Percentiles rank a stretch among this genome's conserved stretches.
These are phyloP conservation scores for Archivesica marissinica DNA, from an alignment of 1,140 invertebrate species.

Conservation along the genomic window DNA sequence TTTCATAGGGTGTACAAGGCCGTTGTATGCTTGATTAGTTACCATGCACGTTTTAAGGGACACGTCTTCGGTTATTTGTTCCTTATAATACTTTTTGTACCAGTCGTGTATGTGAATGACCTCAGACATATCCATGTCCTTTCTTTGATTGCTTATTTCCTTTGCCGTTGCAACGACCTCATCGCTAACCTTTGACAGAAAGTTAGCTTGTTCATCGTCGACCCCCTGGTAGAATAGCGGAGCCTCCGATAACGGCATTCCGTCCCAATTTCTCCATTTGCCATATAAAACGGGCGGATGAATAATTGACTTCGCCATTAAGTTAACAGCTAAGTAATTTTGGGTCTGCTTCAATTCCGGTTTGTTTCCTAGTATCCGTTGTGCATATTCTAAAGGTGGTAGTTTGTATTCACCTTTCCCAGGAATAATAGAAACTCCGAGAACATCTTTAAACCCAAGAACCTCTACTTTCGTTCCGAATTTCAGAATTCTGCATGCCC, in stretches of 20 bases:
- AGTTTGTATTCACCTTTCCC: slow-evolving; percentile 61
- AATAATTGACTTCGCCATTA: slow-evolving; percentile 70
- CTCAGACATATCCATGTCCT: slow-evolving; percentile 64
- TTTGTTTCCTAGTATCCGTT: slow-evolving; percentile 67
- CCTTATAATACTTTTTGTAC: slow-evolving; percentile 66
- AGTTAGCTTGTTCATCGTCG: slow-evolving; percentile 62
- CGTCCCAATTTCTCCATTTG: slow-evolving; percentile 67
- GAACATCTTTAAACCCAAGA: slow-evolving; percentile 67
- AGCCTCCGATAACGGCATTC: slow-evolving; percentile 52
- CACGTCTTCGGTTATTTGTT: slow-evolving; percentile 68
- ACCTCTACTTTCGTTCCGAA: slow-evolving; percentile 71
- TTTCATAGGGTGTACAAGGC: slow-evolving; percentile 74
- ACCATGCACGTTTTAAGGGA: slow-evolving; percentile 63
- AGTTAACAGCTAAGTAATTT: slow-evolving; percentile 71
- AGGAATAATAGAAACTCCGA: slow-evolving; percentile 63
- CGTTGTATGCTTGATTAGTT: slow-evolving; percentile 75
- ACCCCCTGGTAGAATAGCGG: slow-evolving; percentile 77
- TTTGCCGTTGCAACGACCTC: slow-evolving; percentile 68
- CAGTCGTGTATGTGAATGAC: slow-evolving; percentile 73
- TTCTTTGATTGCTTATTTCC: slow-evolving; percentile 56
- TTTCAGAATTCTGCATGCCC: slow-evolving; percentile 71
- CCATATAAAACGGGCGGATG: slow-evolving; percentile 75
- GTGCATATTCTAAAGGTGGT: slow-evolving; percentile 59
- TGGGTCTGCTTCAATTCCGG: slow-evolving; percentile 60
- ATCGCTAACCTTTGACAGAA: slow-evolving; percentile 68